These are phyloP conservation scores for Cyanoliseus patagonus DNA, from an alignment of 2,113 vertebrate genomes.

Conservation along the genomic window DNA sequence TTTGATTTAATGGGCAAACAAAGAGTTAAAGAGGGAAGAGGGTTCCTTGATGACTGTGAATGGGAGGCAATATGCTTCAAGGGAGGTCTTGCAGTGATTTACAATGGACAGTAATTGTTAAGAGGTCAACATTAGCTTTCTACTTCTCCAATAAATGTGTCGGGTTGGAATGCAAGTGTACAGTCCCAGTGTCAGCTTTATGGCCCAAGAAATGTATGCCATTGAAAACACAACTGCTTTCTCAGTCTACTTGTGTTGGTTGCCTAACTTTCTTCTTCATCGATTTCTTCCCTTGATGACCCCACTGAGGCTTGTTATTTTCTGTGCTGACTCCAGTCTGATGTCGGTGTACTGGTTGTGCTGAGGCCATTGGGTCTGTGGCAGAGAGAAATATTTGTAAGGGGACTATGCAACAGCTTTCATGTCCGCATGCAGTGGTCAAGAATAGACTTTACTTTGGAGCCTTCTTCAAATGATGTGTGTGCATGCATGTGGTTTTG, in stretches of 20 bases:
- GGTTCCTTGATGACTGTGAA: background rate
- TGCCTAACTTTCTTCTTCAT: background rate
- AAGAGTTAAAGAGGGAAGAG: background rate
- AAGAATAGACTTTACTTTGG: background rate
- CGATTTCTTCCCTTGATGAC: background rate
- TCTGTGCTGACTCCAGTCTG: background rate
- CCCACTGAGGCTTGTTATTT: background rate
- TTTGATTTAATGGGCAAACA: constrained; percentile 15
- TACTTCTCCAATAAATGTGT: constrained; percentile 53
- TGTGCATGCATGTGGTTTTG: background rate
- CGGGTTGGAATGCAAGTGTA: constrained; percentile 22
- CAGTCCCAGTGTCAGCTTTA: constrained; percentile 34
- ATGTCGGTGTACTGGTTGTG: background rate
- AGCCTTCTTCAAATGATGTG: background rate
- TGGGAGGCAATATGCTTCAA: background rate
- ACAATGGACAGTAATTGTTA: constrained; percentile 8
- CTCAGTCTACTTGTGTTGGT: background rate
- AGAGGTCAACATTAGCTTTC: constrained; percentile 47
- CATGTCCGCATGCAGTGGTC: background rate
- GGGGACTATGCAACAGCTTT: background rate
- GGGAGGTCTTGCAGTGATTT: constrained; percentile 50
- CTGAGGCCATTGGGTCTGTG: background rate
- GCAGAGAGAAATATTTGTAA: background rate
- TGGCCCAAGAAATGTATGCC: background rate
- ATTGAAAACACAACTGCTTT: background rate